These are phyloP conservation scores for Hanleya hanleyi DNA, from an alignment of 2,888 invertebrate species.

Conservation along the genomic window DNA sequence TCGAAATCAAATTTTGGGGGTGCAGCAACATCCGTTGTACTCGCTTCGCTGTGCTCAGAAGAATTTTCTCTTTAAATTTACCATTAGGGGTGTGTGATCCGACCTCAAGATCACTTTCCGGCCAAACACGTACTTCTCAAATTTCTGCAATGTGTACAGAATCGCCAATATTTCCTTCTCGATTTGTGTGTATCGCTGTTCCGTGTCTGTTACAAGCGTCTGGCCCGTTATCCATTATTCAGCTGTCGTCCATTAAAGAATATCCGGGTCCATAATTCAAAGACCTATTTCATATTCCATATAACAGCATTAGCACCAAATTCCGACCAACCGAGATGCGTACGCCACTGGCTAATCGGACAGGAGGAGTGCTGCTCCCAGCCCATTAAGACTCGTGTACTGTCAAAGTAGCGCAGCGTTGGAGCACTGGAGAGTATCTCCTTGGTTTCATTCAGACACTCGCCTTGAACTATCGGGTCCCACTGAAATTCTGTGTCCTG, in stretches of 20 bases:
- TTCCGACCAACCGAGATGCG: slow-evolving; percentile 35
- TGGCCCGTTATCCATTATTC: no score
- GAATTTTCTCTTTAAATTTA: slow-evolving; percentile 22
- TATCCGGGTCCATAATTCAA: no score
- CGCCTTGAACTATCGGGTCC: slow-evolving; percentile 13
- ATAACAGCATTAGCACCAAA: no score
- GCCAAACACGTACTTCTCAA: slow-evolving; percentile 36
- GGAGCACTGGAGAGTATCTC: slow-evolving; percentile 22
- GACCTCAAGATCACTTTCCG: slow-evolving; percentile 28
- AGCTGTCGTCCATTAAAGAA: no score
- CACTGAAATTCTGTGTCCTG: slow-evolving; percentile 20
- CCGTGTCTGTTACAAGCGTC: slow-evolving; percentile 31
- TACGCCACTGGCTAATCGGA: slow-evolving; percentile 39
- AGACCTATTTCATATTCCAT: no score
- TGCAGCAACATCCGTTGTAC: slow-evolving; percentile 18
- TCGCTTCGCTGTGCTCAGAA: slow-evolving; percentile 16
- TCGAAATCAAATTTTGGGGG: slow-evolving; percentile 26
- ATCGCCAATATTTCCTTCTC: slow-evolving; percentile 37
- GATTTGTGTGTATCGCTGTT: slow-evolving; percentile 37
- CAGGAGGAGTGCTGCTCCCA: slow-evolving; percentile 22
- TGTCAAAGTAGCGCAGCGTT: slow-evolving; percentile 22
- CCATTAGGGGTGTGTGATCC: slow-evolving; percentile 35
- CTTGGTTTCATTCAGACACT: slow-evolving; percentile 29
- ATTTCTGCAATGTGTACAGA: slow-evolving; percentile 31
- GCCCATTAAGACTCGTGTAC: slow-evolving; percentile 24